Conservation (phyloP, 2,113 vertebrate genomes). For the Siniperca chuatsi region DNA sequence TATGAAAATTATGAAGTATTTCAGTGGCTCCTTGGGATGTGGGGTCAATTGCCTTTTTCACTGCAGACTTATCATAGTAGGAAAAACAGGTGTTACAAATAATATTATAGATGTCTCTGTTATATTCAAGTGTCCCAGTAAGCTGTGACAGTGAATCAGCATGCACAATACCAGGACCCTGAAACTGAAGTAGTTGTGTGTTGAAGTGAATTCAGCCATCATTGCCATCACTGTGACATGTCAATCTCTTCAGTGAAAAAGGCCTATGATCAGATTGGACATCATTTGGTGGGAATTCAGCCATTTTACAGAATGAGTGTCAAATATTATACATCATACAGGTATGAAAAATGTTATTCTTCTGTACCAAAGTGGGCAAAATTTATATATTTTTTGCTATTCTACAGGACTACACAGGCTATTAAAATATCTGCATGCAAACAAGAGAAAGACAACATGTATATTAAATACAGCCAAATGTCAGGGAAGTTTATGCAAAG, state of each 20-base stretch:
- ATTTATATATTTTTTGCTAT: not conserved
- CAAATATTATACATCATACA: not conserved
- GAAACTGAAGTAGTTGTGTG: not conserved
- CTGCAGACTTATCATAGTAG: not conserved
- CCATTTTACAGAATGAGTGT: not conserved
- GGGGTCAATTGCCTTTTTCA: not conserved
- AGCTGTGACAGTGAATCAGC: not conserved
- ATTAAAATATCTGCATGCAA: constrained; percentile 14
- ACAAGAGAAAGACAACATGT: not conserved
- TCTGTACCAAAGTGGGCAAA: not conserved
- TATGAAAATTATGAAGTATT: not conserved
- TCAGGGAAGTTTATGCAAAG: constrained; percentile 36
- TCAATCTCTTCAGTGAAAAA: not conserved
- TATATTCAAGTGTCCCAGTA: not conserved
- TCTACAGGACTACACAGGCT: not conserved
- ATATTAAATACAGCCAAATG: constrained; percentile 31
- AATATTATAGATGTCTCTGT: not conserved
- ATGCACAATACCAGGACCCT: not conserved
- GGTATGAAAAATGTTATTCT: not conserved
- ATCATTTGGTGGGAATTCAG: not conserved
- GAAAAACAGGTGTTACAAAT: not conserved
- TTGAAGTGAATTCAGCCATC: not conserved
- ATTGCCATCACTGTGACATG: not conserved
- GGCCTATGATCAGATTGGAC: not conserved
- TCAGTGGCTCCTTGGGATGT: not conserved